Evolutionary conservation across 2,797 vertebrate species (phyloP).

Genomic region (Pipistrellus nathusii): DNA sequence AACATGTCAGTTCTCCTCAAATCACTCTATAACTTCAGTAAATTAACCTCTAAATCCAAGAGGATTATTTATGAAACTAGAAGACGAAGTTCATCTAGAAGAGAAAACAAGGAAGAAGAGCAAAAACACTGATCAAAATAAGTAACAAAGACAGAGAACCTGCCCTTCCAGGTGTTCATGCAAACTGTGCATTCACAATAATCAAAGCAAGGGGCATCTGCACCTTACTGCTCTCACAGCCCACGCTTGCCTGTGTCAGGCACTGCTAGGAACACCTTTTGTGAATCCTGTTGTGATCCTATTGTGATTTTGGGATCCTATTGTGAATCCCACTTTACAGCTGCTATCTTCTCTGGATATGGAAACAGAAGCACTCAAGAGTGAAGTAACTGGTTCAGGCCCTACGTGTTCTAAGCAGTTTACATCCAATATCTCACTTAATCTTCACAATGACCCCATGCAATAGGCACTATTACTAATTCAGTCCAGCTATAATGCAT

Average conservation of each 20-base stretch:
- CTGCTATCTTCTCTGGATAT: no score
- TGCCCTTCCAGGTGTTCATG: background rate
- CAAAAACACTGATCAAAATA: background rate
- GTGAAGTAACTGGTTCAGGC: background rate
- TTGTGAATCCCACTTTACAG: background rate
- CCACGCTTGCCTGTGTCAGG: background rate
- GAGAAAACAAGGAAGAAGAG: background rate
- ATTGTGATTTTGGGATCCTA: background rate
- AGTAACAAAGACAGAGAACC: background rate
- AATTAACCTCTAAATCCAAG: background rate
- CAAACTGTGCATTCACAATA: accelerated
- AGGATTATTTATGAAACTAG: background rate
- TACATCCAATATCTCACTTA: background rate
- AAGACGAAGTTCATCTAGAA: background rate
- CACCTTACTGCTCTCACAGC: background rate
- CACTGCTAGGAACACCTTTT: background rate
- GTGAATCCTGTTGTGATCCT: no score
- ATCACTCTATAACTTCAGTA: background rate
- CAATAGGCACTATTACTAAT: background rate
- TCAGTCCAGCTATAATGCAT: background rate
- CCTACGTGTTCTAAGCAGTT: background rate
- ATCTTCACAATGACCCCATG: background rate
- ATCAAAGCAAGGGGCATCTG: background rate
- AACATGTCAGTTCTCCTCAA: background rate
- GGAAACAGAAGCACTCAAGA: background rate